A percentile compares a stretch with the other conserved stretches of the same genome.
These are phyloP conservation scores for Podiceps cristatus DNA, from an alignment of 2,113 vertebrate genomes.

Conservation along the genomic window DNA sequence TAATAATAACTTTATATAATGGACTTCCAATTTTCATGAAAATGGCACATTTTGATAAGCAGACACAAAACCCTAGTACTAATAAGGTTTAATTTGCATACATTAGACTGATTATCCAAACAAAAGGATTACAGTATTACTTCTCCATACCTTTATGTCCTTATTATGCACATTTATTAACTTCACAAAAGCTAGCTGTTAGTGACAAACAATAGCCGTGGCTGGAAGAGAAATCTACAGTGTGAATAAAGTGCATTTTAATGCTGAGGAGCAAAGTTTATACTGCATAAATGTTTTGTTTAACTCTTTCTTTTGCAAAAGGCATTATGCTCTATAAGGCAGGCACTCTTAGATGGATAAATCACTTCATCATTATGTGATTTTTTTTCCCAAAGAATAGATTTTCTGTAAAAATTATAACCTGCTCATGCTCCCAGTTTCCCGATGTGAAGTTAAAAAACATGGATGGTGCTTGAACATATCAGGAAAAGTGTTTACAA, in stretches of 20 bases:
- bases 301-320: slow-evolving; percentile 77
- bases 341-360: slow-evolving; percentile 15
- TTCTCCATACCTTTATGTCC: slow-evolving; percentile 95
- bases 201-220: slow-evolving; percentile 94
- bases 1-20: slow-evolving; percentile 99
- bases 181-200: slow-evolving; percentile 88
- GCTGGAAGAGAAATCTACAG: slow-evolving; percentile 82
- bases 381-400: neutral
- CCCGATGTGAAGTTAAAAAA: slow-evolving; percentile 52
- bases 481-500: slow-evolving; percentile 69
- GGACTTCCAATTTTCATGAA: slow-evolving; percentile 99
- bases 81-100: slow-evolving; percentile 99
- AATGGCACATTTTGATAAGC: slow-evolving; percentile 99
- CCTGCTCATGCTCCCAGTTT: slow-evolving; percentile 35
- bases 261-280: slow-evolving; percentile 82
- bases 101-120: slow-evolving; percentile 99
- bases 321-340: slow-evolving; percentile 15
- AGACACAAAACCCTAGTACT: slow-evolving; percentile 92
- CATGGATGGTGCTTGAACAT: slow-evolving; percentile 39
- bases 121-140: slow-evolving; percentile 95
- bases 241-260: slow-evolving; percentile 83
- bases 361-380: slow-evolving; percentile 11
- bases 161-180: slow-evolving; percentile 92
- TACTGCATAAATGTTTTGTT: slow-evolving; percentile 76
- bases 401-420: slow-evolving; percentile 39